Evolutionary conservation across 2,113 vertebrate species (phyloP).

Genomic region (Dissostichus mawsoni): DNA sequence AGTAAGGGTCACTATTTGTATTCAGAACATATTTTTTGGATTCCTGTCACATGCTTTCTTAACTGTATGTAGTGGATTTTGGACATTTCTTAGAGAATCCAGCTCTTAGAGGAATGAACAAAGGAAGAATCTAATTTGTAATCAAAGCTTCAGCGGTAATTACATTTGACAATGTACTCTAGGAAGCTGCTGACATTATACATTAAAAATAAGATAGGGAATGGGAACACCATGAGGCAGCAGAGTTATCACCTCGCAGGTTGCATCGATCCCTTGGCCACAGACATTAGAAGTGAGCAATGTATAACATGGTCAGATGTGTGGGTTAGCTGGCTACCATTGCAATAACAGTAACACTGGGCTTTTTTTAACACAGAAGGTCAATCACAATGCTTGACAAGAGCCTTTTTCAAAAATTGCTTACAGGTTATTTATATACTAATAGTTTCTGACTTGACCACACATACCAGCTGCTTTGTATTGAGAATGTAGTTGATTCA

Average conservation of each 20-base stretch:
- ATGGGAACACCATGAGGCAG: neutral
- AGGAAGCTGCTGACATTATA: neutral
- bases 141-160: conserved; percentile 14
- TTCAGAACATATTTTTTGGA: conserved; percentile 14
- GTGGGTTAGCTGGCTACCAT: neutral
- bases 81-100: conserved; percentile 2
- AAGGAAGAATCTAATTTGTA: neutral
- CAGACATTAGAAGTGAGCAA: neutral
- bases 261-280: conserved; percentile 1
- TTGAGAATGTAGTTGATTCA: neutral
- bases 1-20: conserved; percentile 31
- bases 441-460: neutral
- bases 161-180: neutral
- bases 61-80: neutral
- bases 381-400: neutral
- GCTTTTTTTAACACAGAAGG: neutral
- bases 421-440: neutral
- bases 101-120: neutral
- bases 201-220: neutral
- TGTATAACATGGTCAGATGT: neutral
- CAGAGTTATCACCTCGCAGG: conserved; percentile 2
- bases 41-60: conserved; percentile 1
- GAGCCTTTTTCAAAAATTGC: neutral
- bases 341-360: neutral
- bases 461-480: neutral